phyloP scores from a whole-genome alignment of 2,113 vertebrate genomes.

The Noturus placidus region DNA sequence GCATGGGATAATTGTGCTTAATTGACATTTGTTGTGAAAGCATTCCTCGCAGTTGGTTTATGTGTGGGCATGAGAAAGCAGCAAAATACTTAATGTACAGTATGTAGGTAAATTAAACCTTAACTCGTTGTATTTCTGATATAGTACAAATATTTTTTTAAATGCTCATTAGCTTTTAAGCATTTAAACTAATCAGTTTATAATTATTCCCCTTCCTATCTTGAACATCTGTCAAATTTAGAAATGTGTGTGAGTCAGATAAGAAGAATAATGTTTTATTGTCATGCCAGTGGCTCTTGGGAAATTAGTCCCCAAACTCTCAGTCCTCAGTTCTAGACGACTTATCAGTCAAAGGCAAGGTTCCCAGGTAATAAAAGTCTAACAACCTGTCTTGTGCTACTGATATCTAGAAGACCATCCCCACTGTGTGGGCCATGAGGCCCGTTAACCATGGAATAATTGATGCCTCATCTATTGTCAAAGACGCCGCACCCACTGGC shows the following conservation, averaged over 20 bases:
- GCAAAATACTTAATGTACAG: background rate
- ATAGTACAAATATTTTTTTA: background rate
- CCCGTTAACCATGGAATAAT: conserved; percentile 67
- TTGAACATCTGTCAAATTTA: background rate
- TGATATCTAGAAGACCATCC: conserved; percentile 47
- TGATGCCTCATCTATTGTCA: conserved; percentile 65
- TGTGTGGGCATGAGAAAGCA: conserved; percentile 25
- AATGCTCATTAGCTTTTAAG: background rate
- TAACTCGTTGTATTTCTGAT: background rate
- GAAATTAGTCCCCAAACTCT: conserved; percentile 44
- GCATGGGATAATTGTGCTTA: conserved; percentile 62
- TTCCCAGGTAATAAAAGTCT: conserved; percentile 68
- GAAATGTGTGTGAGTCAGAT: conserved; percentile 39
- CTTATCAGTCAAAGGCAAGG: conserved; percentile 51
- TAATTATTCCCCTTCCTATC: background rate
- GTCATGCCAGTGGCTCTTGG: conserved; percentile 51
- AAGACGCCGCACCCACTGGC: conserved; percentile 59
- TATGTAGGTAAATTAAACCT: background rate
- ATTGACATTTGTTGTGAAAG: conserved; percentile 60
- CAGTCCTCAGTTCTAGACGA: conserved; percentile 48
- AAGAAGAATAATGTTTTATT: conserved; percentile 45
- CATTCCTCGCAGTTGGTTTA: conserved; percentile 37
- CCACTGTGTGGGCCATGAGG: conserved; percentile 50
- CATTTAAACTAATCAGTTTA: background rate
- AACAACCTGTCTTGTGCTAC: conserved; percentile 51